These are phyloP conservation scores for Drosophila imparisetae DNA, from an alignment of 2,888 invertebrate genomes.

Conservation along the genomic window DNA sequence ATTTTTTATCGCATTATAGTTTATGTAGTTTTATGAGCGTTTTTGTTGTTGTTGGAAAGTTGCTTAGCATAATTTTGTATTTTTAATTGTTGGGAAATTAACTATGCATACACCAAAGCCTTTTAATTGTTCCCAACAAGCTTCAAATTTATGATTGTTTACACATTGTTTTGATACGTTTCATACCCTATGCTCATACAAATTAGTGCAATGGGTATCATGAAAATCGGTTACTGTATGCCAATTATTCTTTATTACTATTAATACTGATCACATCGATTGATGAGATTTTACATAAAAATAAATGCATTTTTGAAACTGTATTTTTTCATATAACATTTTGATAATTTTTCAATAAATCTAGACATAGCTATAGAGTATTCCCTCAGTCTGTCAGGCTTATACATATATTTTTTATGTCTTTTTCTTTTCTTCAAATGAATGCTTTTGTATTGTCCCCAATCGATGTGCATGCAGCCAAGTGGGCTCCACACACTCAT, in stretches of 20 bases:
- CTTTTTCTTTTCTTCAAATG: background rate
- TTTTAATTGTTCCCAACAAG: slow-evolving; percentile 64
- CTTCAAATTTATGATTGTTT: slow-evolving; percentile 63
- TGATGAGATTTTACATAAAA: background rate
- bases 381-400: background rate
- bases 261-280: background rate
- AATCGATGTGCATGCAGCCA: slow-evolving; percentile 67
- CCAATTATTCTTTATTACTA: background rate
- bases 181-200: slow-evolving; percentile 15
- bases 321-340: background rate
- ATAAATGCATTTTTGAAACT: background rate
- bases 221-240: background rate
- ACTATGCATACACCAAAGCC: slow-evolving; percentile 59
- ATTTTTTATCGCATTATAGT: slow-evolving; percentile 44
- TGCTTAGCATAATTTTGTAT: slow-evolving; percentile 51
- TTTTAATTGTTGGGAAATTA: slow-evolving; percentile 66
- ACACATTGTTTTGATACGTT: slow-evolving; percentile 2
- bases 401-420: background rate
- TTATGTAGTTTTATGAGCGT: slow-evolving; percentile 48
- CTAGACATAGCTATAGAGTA: slow-evolving; percentile 19
- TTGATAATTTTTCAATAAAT: background rate
- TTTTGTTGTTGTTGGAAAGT: slow-evolving; percentile 52
- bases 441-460: slow-evolving; percentile 43
- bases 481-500: slow-evolving; percentile 39
- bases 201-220: background rate